Conservation (phyloP, 1,140 invertebrate species). For the Scylla paramamosain region DNA sequence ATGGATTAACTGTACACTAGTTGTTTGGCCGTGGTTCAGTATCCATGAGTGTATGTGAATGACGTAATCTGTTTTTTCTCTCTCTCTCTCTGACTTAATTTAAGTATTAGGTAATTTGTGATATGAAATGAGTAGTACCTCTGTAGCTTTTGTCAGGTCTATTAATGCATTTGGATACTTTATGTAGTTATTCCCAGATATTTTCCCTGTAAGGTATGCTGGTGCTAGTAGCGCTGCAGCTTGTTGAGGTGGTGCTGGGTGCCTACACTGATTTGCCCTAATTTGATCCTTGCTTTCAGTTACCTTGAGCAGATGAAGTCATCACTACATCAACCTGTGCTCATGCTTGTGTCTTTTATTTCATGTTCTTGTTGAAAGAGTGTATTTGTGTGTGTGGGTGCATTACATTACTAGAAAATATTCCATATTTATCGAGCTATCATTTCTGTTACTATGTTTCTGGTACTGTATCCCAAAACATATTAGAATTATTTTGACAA, state of each 20-base stretch:
- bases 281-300: conserved; percentile 50
- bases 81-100: background rate
- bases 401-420: too few relatives aligned
- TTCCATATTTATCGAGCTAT: too few relatives aligned
- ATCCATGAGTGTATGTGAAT: conserved; percentile 33
- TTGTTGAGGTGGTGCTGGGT: conserved; percentile 47
- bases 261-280: background rate
- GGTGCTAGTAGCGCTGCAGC: conserved; percentile 37
- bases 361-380: background rate
- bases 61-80: background rate
- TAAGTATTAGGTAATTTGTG: conserved; percentile 7
- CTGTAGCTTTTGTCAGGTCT: background rate
- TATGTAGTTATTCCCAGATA: conserved; percentile 28
- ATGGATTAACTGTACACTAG: background rate
- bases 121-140: conserved; percentile 15
- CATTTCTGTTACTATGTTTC: too few relatives aligned
- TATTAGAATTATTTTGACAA: too few relatives aligned
- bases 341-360: background rate
- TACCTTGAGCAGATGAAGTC: conserved; percentile 2
- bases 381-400: background rate
- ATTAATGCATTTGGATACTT: conserved; percentile 29
- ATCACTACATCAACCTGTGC: background rate
- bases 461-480: too few relatives aligned
- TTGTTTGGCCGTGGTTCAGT: conserved; percentile 27
- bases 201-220: conserved; percentile 18